Percentiles rank a stretch among this genome's conserved stretches.
Conservation (phyloP, 92 coral and sea anemone species). For the Epizoanthus ramosus region DNA sequence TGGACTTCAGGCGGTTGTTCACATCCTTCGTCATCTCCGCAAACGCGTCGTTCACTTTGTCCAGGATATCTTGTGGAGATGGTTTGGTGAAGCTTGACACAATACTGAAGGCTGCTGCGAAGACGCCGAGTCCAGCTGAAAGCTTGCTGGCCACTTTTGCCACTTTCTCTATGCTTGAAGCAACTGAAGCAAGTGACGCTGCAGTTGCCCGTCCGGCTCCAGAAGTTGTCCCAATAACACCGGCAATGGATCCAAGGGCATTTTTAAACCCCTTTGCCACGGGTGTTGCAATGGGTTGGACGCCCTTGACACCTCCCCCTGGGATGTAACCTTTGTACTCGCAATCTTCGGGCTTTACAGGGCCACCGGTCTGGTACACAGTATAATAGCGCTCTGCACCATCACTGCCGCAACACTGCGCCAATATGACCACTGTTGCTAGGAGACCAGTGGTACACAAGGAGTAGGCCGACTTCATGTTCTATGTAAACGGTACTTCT, state of each 20-base stretch:
- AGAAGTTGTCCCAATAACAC: background rate
- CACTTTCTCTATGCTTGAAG: background rate
- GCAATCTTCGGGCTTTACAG: background rate
- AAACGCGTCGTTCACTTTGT: slow-evolving; percentile 33
- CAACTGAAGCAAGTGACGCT: background rate
- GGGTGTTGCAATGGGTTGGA: slow-evolving; percentile 15
- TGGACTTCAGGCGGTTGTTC: slow-evolving; percentile 9
- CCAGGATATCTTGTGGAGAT: slow-evolving; percentile 17
- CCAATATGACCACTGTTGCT: too few relatives aligned
- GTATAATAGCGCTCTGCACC: too few relatives aligned
- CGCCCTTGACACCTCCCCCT: background rate
- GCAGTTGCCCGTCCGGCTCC: too few relatives aligned
- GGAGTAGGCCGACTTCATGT: too few relatives aligned
- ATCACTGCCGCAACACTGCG: too few relatives aligned
- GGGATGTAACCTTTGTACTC: slow-evolving; percentile 18
- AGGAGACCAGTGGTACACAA: too few relatives aligned
- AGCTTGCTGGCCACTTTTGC: slow-evolving; percentile 13
- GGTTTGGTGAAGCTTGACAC: slow-evolving; percentile 8
- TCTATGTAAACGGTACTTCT: too few relatives aligned
- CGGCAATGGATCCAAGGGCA: background rate
- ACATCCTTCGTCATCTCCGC: slow-evolving; percentile 23
- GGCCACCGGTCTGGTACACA: too few relatives aligned
- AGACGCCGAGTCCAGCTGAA: slow-evolving; percentile 10
- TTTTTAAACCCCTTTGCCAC: slow-evolving; percentile 24
- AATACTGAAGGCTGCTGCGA: slow-evolving; percentile 30